Evolutionary conservation across 2,888 invertebrate species (phyloP).

Genomic region (Miltochrista miniata): DNA sequence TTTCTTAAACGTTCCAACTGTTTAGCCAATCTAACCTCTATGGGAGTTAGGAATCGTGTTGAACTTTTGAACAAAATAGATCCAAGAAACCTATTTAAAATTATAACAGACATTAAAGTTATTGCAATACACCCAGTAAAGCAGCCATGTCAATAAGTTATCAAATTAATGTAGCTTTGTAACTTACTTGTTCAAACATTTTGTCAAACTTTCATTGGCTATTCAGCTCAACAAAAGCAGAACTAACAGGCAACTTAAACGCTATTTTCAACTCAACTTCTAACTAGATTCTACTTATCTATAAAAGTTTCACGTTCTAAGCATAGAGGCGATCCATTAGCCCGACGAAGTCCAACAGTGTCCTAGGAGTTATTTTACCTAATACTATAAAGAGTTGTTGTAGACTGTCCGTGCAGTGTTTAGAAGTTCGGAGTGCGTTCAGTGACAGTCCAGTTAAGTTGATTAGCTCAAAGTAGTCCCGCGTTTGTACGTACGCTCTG

Average conservation of each 20-base stretch:
- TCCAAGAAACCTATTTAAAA: too few species aligned
- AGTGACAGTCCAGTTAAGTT: constrained; percentile 58
- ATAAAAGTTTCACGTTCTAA: constrained; percentile 75
- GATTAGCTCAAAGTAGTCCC: constrained; percentile 61
- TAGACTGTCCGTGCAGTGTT: constrained; percentile 57
- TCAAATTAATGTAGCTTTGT: constrained; percentile 20
- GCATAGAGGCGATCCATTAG: constrained; percentile 79
- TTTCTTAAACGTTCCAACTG: too few species aligned
- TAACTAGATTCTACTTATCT: constrained; percentile 76
- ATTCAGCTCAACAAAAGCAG: constrained; percentile 51
- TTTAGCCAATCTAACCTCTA: too few species aligned
- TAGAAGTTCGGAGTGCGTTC: constrained; percentile 67
- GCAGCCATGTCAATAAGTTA: constrained; percentile 10
- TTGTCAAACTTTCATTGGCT: constrained; percentile 41
- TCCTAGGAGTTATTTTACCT: constrained; percentile 71
- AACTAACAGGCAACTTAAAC: constrained; percentile 56
- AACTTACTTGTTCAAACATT: constrained; percentile 24
- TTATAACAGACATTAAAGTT: not conserved
- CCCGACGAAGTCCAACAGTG: constrained; percentile 66
- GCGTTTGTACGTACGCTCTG: constrained; percentile 41
- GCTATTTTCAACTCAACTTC: constrained; percentile 66
- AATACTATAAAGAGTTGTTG: constrained; percentile 77
- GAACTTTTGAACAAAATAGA: too few species aligned
- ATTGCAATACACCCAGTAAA: not conserved
- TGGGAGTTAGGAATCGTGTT: too few species aligned